phyloP scores from a whole-genome alignment of 2,113 vertebrate genomes.

The Seriola aureovittata region DNA sequence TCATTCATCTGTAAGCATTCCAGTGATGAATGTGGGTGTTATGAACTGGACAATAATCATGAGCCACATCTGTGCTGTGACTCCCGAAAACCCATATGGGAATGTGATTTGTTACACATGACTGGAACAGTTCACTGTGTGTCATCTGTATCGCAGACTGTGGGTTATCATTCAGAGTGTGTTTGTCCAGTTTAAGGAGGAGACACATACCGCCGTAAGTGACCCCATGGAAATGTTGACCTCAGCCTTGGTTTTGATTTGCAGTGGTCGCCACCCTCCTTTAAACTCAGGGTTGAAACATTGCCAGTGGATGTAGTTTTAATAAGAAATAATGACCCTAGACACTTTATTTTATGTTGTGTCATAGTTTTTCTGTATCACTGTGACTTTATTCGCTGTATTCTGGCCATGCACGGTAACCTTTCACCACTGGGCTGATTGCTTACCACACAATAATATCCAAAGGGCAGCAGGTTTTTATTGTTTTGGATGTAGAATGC shows the following conservation, averaged over 20 bases:
- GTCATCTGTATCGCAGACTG: conserved; percentile 59
- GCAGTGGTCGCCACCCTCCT: conserved; percentile 36
- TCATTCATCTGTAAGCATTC: conserved; percentile 24
- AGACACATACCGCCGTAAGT: conserved; percentile 13
- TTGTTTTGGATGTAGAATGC: conserved; percentile 2
- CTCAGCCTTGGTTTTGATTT: conserved; percentile 56
- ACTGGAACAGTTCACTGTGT: conserved; percentile 54
- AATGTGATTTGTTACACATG: conserved; percentile 64
- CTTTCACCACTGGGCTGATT: conserved; percentile 1
- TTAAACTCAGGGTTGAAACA: conserved; percentile 40
- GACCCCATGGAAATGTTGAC: conserved; percentile 65
- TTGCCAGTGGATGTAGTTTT: conserved; percentile 26
- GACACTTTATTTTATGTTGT: conserved; percentile 30
- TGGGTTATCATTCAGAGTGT: conserved; percentile 42
- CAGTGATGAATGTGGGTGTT: conserved; percentile 34
- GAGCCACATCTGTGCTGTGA: conserved; percentile 63
- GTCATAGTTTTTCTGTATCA: conserved; percentile 28
- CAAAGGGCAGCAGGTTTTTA: background rate
- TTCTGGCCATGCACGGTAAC: conserved; percentile 4
- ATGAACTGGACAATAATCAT: conserved; percentile 52
- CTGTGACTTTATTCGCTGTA: conserved; percentile 28
- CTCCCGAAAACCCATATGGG: conserved; percentile 51
- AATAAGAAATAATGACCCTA: conserved; percentile 29
- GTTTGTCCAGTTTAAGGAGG: conserved; percentile 38
- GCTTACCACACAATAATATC: background rate